Conservation (phyloP, 2,888 invertebrate genomes). For the Myopa tessellatipennis region DNA sequence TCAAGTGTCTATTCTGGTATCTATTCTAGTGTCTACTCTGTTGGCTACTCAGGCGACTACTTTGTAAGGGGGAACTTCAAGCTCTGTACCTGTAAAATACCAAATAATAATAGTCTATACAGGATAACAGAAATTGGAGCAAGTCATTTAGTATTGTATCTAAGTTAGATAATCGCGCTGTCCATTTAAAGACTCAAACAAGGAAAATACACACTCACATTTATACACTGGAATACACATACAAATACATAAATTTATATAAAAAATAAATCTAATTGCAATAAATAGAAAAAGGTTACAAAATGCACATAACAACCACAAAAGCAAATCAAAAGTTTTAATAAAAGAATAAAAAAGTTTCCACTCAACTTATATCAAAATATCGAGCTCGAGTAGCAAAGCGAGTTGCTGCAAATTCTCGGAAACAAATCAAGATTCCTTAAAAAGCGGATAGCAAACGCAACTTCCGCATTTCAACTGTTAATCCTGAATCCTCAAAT, state of each 20-base stretch:
- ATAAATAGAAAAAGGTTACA: neutral
- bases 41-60: too few relatives aligned
- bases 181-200: neutral
- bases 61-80: too few relatives aligned
- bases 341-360: neutral
- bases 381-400: neutral
- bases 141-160: neutral
- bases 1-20: too few relatives aligned
- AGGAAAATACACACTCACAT: too few relatives aligned
- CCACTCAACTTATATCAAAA: neutral
- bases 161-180: neutral
- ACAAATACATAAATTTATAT: too few relatives aligned
- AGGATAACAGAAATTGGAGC: neutral
- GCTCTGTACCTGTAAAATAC: too few relatives aligned
- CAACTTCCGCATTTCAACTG: too few relatives aligned
- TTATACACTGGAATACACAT: too few relatives aligned
- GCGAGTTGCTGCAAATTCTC: neutral
- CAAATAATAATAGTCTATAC: too few relatives aligned
- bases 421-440: neutral
- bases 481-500: too few relatives aligned
- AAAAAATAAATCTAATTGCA: neutral
- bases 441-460: constrained; percentile 2
- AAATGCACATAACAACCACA: neutral
- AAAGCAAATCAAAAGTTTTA: neutral
- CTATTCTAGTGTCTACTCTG: too few relatives aligned